Evolutionary conservation across 2,797 vertebrate genomes (phyloP).

Genomic region (Crax fasciolata): DNA sequence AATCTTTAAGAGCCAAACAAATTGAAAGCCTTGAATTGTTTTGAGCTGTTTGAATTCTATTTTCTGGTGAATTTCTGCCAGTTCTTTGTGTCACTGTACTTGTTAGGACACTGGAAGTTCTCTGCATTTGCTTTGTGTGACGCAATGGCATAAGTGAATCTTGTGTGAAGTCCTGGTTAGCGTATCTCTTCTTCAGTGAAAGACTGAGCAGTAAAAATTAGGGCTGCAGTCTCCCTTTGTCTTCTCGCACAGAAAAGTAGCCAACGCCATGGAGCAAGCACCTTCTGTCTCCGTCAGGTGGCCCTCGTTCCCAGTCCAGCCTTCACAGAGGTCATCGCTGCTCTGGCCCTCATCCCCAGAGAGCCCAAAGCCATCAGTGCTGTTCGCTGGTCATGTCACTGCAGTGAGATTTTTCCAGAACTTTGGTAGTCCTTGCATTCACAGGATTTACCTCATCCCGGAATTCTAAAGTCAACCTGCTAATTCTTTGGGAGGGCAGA

Average conservation of each 20-base stretch:
- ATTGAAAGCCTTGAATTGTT: conserved; percentile 20
- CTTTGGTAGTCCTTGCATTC: neutral
- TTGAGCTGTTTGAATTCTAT: neutral
- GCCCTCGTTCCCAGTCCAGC: neutral
- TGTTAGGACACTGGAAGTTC: neutral
- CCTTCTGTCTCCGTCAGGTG: neutral
- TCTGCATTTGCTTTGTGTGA: neutral
- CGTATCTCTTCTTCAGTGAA: neutral
- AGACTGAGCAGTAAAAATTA: neutral
- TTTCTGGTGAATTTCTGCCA: neutral
- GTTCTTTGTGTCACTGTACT: neutral
- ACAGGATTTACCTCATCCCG: neutral
- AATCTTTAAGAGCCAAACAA: neutral
- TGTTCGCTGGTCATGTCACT: neutral
- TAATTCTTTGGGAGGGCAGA: neutral
- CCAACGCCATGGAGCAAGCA: neutral
- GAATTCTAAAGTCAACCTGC: neutral
- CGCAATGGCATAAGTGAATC: neutral
- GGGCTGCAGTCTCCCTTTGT: neutral
- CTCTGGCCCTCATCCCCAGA: neutral
- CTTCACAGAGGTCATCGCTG: neutral
- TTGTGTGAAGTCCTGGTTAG: neutral
- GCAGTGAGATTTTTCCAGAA: neutral
- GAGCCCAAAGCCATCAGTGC: neutral
- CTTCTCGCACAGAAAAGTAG: neutral